Evolutionary conservation across 2,113 vertebrate species (phyloP), one percentile per base, ranked within the genome.

Genomic region (Tupaia chinensis): DNA sequence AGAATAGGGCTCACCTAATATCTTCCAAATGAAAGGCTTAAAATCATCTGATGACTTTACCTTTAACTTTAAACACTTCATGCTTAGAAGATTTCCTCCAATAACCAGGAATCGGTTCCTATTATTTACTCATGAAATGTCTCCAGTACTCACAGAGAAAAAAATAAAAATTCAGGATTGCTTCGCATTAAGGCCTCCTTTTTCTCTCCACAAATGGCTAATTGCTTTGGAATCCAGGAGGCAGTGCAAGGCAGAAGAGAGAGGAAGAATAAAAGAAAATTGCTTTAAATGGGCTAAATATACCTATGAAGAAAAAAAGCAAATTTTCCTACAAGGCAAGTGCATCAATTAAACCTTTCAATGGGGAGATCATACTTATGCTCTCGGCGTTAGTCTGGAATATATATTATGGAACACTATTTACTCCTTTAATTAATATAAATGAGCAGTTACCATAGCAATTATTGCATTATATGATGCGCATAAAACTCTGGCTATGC

Each of bases 401-500:
- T 97, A 53, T 93, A 7, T 82, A 97, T 97, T 97, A 95, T 29
- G 12, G 34, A 92, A 93, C 92, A 95, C 91, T 98, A 93, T 98
- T 98, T 98, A 97, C 0, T 1, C 88, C 87, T 97, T 93, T 97
- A 97, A 97, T 97, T 98, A 98, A 97, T 97, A 97, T 72, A 97
- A 98, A 98, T 23, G 61, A 98, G 95, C 56, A 90, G 97, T 97
- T 98, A 98, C 95, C 94, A 97, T 95, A 95, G 95, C 80, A 98
- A 98, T 98, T 98, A 98, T 96, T 98, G 76, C 91, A 97, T 98
- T 98, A 98, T 98, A 98, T 6, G 65, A 98, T 94, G 86, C 87
- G 87, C 94, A 96, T 98, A 97, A 98, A 98, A 97, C 87, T 96
- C 88, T 94, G 89, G 94, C 92, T 97, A 95, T 95, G 95, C 93